phyloP scores from a whole-genome alignment of 2,113 vertebrate genomes.

The Felis chaus region DNA sequence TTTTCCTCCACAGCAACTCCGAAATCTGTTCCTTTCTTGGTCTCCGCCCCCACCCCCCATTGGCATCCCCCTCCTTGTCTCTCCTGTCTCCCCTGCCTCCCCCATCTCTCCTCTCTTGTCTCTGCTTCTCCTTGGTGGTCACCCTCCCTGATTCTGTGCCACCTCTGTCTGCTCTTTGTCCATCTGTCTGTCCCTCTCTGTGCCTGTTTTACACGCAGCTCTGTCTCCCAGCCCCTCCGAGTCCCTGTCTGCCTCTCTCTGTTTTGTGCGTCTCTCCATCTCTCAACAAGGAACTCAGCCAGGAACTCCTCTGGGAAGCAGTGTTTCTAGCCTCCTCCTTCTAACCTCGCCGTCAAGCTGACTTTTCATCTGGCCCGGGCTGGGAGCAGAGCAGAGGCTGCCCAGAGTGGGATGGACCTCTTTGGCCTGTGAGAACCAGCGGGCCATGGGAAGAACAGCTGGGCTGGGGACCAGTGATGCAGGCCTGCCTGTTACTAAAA shows the following conservation, averaged over 20 bases:
- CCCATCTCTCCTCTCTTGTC: background rate
- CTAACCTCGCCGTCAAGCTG: background rate
- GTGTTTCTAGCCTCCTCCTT: background rate
- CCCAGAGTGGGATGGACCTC: rapidly evolving
- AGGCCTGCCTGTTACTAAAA: slow-evolving; percentile 54
- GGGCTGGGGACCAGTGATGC: background rate
- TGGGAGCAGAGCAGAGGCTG: background rate
- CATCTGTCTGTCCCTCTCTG: background rate
- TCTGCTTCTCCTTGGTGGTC: background rate
- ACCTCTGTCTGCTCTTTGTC: background rate
- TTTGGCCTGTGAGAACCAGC: background rate
- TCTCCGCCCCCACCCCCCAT: slow-evolving; percentile 25
- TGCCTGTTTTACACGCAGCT: background rate
- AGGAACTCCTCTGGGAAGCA: background rate
- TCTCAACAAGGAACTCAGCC: background rate
- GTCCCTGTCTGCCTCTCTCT: background rate
- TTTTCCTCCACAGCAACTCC: slow-evolving; percentile 68
- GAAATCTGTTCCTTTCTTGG: slow-evolving; percentile 73
- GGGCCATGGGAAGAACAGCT: slow-evolving; percentile 28
- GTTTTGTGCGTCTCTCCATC: background rate
- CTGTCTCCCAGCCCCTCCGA: background rate
- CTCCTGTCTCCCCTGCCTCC: no score
- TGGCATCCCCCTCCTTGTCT: background rate
- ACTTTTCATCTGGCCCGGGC: background rate
- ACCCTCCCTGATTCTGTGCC: background rate